Conservation (phyloP, 2,113 vertebrate species). For the Atherinomorus stipes region DNA sequence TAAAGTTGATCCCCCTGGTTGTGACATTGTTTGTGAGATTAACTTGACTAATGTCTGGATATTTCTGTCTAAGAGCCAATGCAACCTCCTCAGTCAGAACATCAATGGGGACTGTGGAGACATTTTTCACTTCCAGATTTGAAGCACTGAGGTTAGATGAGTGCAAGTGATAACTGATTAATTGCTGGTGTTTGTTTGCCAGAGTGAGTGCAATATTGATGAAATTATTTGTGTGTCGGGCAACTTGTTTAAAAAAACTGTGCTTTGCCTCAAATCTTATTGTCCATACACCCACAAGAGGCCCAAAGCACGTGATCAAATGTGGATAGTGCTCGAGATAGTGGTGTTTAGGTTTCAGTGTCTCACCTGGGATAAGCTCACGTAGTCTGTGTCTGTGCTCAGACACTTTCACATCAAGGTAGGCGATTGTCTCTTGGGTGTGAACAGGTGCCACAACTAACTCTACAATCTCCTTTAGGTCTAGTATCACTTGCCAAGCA, state of each 20-base stretch:
- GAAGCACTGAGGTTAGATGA: background rate
- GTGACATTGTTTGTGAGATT: constrained; percentile 29
- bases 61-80: constrained; percentile 19
- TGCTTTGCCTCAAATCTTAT: constrained; percentile 11
- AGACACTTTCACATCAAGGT: constrained; percentile 1
- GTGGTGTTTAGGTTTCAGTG: constrained; percentile 39
- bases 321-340: constrained; percentile 41
- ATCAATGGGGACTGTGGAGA: constrained; percentile 42
- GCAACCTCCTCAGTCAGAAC: constrained; percentile 41
- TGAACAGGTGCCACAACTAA: background rate
- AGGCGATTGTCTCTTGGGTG: background rate
- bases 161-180: constrained; percentile 1
- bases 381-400: background rate
- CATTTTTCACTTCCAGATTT: constrained; percentile 25
- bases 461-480: no score
- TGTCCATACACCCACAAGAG: constrained; percentile 37
- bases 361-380: background rate
- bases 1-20: constrained; percentile 23
- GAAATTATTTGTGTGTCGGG: constrained; percentile 18
- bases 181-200: constrained; percentile 24
- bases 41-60: constrained; percentile 2
- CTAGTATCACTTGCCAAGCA: background rate
- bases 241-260: constrained; percentile 32
- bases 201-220: constrained; percentile 17
- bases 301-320: constrained; percentile 44